These are phyloP conservation scores for Limonius californicus DNA, from an alignment of 1,140 invertebrate genomes.

Conservation along the genomic window DNA sequence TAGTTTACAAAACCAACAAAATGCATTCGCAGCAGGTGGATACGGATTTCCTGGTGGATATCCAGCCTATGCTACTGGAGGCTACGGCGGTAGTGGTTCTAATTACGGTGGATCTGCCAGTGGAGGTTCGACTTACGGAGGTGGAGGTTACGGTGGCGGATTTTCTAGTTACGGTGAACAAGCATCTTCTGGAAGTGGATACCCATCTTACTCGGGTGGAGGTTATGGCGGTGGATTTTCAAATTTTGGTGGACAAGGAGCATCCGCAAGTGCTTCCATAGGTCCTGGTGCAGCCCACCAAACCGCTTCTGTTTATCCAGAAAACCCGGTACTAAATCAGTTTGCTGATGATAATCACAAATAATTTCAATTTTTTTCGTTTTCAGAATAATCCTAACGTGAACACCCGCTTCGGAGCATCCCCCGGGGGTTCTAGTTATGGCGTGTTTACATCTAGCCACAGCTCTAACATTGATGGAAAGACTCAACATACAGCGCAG, in stretches of 20 bases:
- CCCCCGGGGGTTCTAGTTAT: slow-evolving; percentile 47
- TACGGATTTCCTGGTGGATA: slow-evolving; percentile 17
- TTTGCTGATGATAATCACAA: background rate
- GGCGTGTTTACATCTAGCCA: slow-evolving; percentile 64
- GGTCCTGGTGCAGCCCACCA: slow-evolving; percentile 53
- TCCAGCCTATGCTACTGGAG: background rate
- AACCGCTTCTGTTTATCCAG: slow-evolving; percentile 53
- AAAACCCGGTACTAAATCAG: slow-evolving; percentile 58
- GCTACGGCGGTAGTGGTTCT: too few relatives aligned
- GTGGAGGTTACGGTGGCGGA: too few relatives aligned
- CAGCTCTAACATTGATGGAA: slow-evolving; percentile 57
- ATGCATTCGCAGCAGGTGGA: background rate
- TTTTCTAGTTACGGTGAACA: too few relatives aligned
- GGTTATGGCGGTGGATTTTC: background rate
- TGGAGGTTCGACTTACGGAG: too few relatives aligned
- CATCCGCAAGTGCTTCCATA: slow-evolving; percentile 46
- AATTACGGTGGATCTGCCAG: too few relatives aligned
- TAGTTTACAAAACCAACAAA: slow-evolving; percentile 9
- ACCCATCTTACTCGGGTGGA: background rate
- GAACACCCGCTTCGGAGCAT: slow-evolving; percentile 51
- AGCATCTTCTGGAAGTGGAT: slow-evolving; percentile 10
- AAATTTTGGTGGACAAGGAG: slow-evolving; percentile 20
- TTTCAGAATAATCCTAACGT: slow-evolving; percentile 57
- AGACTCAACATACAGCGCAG: slow-evolving; percentile 54
- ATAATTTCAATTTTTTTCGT: too few relatives aligned